phyloP scores from a whole-genome alignment of 1,140 invertebrate species.

The Diabrotica virgifera region DNA sequence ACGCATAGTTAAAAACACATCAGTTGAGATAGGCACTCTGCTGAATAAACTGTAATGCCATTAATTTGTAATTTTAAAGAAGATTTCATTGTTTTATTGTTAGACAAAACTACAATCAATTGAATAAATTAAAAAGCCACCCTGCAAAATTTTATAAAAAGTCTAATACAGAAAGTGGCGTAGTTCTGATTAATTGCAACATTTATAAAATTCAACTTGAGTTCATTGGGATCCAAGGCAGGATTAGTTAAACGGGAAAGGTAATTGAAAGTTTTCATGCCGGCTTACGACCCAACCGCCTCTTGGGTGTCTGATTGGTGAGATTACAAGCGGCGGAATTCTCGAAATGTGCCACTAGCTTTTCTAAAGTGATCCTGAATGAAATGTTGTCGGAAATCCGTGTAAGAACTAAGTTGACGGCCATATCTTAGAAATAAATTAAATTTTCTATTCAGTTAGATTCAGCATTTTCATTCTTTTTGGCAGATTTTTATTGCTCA shows the following conservation, averaged over 20 bases:
- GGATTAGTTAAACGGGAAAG: slow-evolving; percentile 6
- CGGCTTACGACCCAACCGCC: slow-evolving; percentile 7
- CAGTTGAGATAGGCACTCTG: too few relatives aligned
- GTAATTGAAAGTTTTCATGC: slow-evolving; percentile 7
- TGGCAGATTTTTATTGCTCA: too few relatives aligned
- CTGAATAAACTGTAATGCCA: too few relatives aligned
- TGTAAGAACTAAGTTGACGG: too few relatives aligned
- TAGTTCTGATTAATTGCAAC: slow-evolving; percentile 4
- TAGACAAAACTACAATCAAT: too few relatives aligned
- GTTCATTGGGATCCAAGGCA: background rate
- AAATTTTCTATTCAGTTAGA: too few relatives aligned
- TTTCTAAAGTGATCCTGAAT: background rate
- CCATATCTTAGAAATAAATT: too few relatives aligned
- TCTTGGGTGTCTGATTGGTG: slow-evolving; percentile 5
- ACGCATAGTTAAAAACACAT: too few relatives aligned
- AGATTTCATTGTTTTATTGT: too few relatives aligned
- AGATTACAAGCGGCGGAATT: slow-evolving; percentile 8
- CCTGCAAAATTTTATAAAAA: background rate
- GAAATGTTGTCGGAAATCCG: background rate
- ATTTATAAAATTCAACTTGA: slow-evolving; percentile 5
- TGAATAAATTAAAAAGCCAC: too few relatives aligned
- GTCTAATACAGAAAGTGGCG: background rate
- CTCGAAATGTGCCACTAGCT: background rate
- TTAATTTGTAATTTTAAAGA: too few relatives aligned
- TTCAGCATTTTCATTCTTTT: too few relatives aligned